Base-by-base conservation (phyloP, 1,140 invertebrate species). In the Pararge aegeria region DNA sequence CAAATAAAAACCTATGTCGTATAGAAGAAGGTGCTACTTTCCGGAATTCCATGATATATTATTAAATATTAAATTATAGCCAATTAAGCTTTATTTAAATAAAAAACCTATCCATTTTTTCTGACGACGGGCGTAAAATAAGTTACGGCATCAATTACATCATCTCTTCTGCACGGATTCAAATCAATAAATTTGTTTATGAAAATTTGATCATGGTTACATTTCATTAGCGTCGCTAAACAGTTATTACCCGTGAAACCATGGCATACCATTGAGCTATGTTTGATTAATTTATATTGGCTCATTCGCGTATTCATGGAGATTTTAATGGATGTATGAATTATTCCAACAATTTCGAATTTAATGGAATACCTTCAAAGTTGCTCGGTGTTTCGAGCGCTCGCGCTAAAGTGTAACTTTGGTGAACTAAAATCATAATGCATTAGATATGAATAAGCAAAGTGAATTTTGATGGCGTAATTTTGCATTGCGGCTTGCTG, bases 281-380 rank as follows among this genome's bases (percentile, higher is more conserved):
- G 57, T 54, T 48, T 60, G 57, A 54, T 60, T 54, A 60, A 60
- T 60, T 54, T 60, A 60, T 60, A 60, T 54, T 53, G 51, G 38
- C 20, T 52, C 50, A 38, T 53, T 46, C 51, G 29, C 42, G 49
- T 60, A 60, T 60, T 54, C 57, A 49, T 24, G 50, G 38, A 20
- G 20, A 29, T 53, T 60, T 60, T 54, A 60, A 60, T 60, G 50
- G 51, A 60, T 46, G 13, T 60, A 60, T 60, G 27, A 60, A 60
- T 60, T 60, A 60, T 60, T 60, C 57, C 30, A 29, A 13, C 40
- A 21, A 60, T 44, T 50, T 44, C 42, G 34, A 54, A 48, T 54
- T 60, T 52, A 54, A 53, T 60, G 51, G 51, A 54, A 49, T 56
- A 60, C 57, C 42, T 60, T 60, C 16, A 48, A 60, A 60, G 50